Evolutionary conservation across 2,797 vertebrate species (phyloP).

Genomic region (Phoebastria nigripes): DNA sequence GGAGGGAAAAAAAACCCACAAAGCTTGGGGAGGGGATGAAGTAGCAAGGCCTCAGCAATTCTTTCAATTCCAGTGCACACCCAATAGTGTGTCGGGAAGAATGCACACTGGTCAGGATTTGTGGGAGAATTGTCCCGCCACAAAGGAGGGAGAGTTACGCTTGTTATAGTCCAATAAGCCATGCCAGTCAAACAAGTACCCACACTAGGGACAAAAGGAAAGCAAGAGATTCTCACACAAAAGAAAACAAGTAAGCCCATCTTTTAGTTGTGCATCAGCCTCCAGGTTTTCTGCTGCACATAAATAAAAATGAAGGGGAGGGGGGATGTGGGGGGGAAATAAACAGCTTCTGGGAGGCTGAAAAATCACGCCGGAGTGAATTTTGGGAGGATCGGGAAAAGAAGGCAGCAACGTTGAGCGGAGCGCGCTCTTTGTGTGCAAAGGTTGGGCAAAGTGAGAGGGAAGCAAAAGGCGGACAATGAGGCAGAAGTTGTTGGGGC

Average conservation of each 20-base stretch:
- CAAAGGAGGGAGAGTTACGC: conserved; percentile 98
- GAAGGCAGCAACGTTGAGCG: neutral
- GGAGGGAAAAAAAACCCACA: conserved; percentile 74
- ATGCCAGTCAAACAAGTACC: conserved; percentile 99
- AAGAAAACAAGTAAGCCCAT: conserved; percentile 99
- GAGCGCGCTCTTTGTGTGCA: neutral
- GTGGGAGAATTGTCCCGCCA: conserved; percentile 95
- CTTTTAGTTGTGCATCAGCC: conserved; percentile 97
- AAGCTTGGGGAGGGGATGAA: conserved; percentile 86
- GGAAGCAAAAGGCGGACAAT: neutral
- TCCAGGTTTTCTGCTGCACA: conserved; percentile 89
- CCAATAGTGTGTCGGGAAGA: conserved; percentile 95
- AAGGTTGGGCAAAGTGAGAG: conserved; percentile 13
- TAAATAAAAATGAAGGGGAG: conserved; percentile 85
- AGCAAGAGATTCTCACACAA: conserved; percentile 98
- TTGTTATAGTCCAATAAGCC: conserved; percentile 99
- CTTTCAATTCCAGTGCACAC: conserved; percentile 94
- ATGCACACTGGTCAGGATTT: conserved; percentile 95
- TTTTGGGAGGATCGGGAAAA: neutral
- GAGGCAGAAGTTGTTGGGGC: neutral
- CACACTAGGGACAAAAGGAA: conserved; percentile 89
- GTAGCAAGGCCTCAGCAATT: conserved; percentile 88
- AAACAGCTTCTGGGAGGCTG: conserved; percentile 80
- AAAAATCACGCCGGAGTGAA: neutral
- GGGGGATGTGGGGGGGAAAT: conserved; percentile 72